Conservation (phyloP, 2,797 vertebrate genomes). For the Oreonectes daqikongensis region DNA sequence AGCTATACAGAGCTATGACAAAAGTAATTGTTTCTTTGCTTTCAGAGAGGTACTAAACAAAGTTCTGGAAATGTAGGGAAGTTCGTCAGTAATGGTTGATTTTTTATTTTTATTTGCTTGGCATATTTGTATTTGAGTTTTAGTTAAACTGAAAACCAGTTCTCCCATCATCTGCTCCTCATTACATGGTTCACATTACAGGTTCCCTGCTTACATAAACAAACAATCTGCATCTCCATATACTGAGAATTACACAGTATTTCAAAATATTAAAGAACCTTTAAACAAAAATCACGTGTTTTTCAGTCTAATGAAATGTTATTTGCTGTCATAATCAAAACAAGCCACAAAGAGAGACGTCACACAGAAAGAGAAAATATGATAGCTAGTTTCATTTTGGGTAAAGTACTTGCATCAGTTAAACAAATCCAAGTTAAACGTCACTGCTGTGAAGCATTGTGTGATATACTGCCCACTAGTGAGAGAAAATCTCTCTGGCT, state of each 20-base stretch:
- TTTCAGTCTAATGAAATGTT: no score
- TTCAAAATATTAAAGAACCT: no score
- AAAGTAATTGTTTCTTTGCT: neutral
- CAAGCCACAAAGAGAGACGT: neutral
- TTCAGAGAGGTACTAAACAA: no score
- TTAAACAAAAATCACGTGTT: no score
- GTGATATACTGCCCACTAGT: neutral
- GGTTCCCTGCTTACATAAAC: neutral
- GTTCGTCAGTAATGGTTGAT: neutral
- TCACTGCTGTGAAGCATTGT: no score
- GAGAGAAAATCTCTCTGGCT: neutral
- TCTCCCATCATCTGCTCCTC: neutral
- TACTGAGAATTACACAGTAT: no score
- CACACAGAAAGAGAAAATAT: neutral
- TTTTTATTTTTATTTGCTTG: no score
- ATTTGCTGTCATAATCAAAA: conserved; percentile 1
- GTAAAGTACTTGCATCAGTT: neutral
- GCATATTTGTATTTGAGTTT: neutral
- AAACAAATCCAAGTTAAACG: neutral
- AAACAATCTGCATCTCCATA: neutral
- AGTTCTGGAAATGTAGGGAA: neutral
- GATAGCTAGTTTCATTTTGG: no score
- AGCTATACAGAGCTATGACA: no score
- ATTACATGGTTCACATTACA: neutral
- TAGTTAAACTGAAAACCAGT: no score